Evolutionary conservation across 2,888 invertebrate species (phyloP), one percentile per base, ranked within the genome.

Genomic region (Chaetoderma sp.): DNA sequence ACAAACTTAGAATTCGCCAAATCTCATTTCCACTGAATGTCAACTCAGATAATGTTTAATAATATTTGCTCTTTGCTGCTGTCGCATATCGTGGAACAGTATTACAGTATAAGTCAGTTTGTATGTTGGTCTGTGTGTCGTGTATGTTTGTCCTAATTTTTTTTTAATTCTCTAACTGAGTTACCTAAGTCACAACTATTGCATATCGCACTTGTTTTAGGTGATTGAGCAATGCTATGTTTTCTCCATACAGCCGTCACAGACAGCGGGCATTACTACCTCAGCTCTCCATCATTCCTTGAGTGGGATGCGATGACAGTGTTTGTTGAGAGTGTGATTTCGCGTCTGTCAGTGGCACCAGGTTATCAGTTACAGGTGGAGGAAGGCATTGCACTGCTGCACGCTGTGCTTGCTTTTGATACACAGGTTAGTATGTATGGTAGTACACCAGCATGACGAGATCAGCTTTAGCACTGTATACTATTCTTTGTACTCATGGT

Each of bases 281-380:
- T 87, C 90, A 92, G 76, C 62, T 86, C 86, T 1, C 83, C 86
- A 8, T 79, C 80, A 27, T 93, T 93, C 81, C 88, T 94, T 50
- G 94, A 85, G 61, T 87, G 86, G 86, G 87, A 87, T 61, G 86
- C 86, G 4, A 70, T 86, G 60, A 77, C 83, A 1, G 76, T 84
- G 45, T 83, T 87, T 60, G 74, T 95, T 62, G 96, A 96, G 83
- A 92, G 93, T 72, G 93, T 95, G 0, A 88, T 95, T 59, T 93
- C 93, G 56, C 90, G 93, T 60, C 91, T 95, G 65, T 88, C 94
- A 65, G 66, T 77, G 10, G 89, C 92, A 65, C 91, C 91, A n/a
- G 72, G 77, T 59, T 63, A 18, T 16, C 72, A 77, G 30, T 94
- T 94, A 0, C 90, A 91, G 62, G 92, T 93, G 16, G 89, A 91